These are phyloP conservation scores for Pithys albifrons DNA, from an alignment of 2,113 vertebrate species.

Conservation along the genomic window DNA sequence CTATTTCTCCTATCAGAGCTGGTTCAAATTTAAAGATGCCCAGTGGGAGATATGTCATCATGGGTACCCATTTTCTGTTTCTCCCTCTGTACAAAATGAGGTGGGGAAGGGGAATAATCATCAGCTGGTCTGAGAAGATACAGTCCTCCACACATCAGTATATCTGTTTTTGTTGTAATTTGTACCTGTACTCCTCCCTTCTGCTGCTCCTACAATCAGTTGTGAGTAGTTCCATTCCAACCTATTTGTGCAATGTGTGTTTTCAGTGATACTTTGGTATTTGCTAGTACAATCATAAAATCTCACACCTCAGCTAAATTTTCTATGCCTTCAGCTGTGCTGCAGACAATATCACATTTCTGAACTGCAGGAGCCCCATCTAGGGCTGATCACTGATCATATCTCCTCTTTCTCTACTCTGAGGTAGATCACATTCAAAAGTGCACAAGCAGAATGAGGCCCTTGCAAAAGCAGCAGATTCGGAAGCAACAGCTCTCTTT, in stretches of 20 bases:
- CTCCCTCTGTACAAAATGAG: background rate
- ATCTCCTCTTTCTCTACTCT: background rate
- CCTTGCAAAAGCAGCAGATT: background rate
- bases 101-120: background rate
- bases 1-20: background rate
- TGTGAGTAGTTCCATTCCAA: background rate
- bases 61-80: background rate
- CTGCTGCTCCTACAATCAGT: background rate
- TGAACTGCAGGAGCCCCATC: background rate
- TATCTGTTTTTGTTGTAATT: background rate
- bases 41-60: background rate
- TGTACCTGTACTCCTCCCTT: background rate
- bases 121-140: background rate
- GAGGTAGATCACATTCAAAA: background rate
- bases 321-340: background rate
- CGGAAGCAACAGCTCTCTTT: background rate
- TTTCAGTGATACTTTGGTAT: background rate
- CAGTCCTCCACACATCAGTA: background rate
- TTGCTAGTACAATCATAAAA: background rate
- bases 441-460: background rate
- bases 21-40: background rate
- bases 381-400: background rate
- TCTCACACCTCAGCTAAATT: background rate
- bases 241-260: background rate
- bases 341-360: background rate